Evolutionary conservation across 2,113 vertebrate genomes (phyloP), one percentile per base, ranked within the genome.

Genomic region (Melierax canorus): DNA sequence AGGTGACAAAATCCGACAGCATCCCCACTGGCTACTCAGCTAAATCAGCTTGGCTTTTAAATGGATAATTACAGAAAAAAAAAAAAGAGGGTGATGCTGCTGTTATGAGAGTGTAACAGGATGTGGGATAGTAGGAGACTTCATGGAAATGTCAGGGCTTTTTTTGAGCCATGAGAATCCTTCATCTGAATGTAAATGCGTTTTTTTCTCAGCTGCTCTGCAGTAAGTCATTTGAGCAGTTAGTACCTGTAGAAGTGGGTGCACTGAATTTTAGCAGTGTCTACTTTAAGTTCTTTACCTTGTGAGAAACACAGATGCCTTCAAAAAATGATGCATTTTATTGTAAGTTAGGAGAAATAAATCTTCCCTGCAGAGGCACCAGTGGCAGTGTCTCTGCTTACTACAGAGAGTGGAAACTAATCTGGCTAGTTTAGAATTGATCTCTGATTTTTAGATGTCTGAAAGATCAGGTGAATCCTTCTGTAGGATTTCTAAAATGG

Each of bases 1-100:
- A 96, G 86, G 68, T 96, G 96, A 83, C 82, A 29, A 78, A 90
- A 75, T 77, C 63, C 4, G 15, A 51, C 26, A 43, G 8, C 2
- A 23, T 91, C 67, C 43, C 45, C 11, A 59, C 68, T 92, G 82
- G 73, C 73, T 90, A 83, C 46, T 92, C 4, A 62, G 50, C 51
- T 90, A 86, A 97, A 95, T 88, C 78, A 97, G 27, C 81, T 86
- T 91, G 77, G 16, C 77, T 97, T 96, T 94, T 91, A 93, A 95
- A 90, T 78, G n/a, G 81, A 69, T 97, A 68, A 94, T 95, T 95
- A 76, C 62, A 89, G 89, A 81, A 92, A 88, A 27, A 81, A 78
- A 64, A 58, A 51, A 81, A 39, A 87, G 5, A 48, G 24, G 10
- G 10, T 60, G 66, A 24, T 79, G 76, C 91, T 97, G 93, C 78